These are phyloP conservation scores for Aphyosemion australe DNA, from an alignment of 2,113 vertebrate genomes.

Conservation along the genomic window DNA sequence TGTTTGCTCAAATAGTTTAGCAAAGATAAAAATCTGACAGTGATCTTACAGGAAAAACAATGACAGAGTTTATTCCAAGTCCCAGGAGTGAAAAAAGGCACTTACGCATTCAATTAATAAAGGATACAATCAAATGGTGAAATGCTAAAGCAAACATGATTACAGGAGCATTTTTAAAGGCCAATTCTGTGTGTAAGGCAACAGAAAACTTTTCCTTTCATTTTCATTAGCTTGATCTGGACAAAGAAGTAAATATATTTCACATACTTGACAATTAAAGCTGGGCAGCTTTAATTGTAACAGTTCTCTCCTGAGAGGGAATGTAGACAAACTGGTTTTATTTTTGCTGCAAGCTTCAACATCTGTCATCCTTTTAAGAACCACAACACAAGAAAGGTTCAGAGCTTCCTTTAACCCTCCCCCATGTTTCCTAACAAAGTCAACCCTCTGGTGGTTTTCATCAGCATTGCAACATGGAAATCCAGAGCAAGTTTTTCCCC, in stretches of 20 bases:
- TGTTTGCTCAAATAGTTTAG: too few relatives aligned
- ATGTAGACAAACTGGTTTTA: slow-evolving; percentile 31
- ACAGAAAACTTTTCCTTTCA: slow-evolving; percentile 16
- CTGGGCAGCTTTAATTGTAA: slow-evolving; percentile 64
- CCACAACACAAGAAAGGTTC: slow-evolving; percentile 14
- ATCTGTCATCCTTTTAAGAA: slow-evolving; percentile 22
- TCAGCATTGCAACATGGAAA: slow-evolving; percentile 61
- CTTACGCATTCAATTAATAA: slow-evolving; percentile 45
- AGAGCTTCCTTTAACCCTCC: not conserved
- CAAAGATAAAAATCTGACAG: not conserved
- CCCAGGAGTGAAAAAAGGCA: slow-evolving; percentile 57
- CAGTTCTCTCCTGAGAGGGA: slow-evolving; percentile 37
- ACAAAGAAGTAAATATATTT: slow-evolving; percentile 36
- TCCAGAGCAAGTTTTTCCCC: slow-evolving; percentile 36
- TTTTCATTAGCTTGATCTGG: slow-evolving; percentile 7
- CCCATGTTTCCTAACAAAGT: slow-evolving; percentile 15
- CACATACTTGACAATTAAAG: slow-evolving; percentile 58
- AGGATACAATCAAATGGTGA: slow-evolving; percentile 9
- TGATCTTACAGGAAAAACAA: not conserved
- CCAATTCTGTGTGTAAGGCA: slow-evolving; percentile 45
- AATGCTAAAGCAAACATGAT: not conserved
- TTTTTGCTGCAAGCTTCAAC: slow-evolving; percentile 17
- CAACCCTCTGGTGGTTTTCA: slow-evolving; percentile 46
- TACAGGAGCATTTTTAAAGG: slow-evolving; percentile 36
- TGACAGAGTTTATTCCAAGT: slow-evolving; percentile 57